phyloP scores from a whole-genome alignment of 2,888 invertebrate genomes.

The Synanthedon andrenaeformis region DNA sequence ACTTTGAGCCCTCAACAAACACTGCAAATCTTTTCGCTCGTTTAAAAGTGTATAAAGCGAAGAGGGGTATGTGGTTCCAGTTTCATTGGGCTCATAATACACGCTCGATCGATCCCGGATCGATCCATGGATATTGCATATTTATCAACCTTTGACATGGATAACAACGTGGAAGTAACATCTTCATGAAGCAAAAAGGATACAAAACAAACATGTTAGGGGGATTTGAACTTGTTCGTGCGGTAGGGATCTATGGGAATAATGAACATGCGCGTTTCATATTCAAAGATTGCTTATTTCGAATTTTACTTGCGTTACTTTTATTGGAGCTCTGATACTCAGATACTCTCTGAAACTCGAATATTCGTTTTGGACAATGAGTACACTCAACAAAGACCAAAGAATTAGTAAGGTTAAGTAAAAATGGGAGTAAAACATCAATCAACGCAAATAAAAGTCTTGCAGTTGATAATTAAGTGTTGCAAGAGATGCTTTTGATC shows the following conservation, averaged over 20 bases:
- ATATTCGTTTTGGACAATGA: too few species aligned
- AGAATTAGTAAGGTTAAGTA: too few species aligned
- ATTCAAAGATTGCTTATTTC: too few species aligned
- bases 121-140: slow-evolving; percentile 64
- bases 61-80: slow-evolving; percentile 15
- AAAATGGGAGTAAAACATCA: too few species aligned
- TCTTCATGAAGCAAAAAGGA: slow-evolving; percentile 53
- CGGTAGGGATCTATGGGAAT: slow-evolving; percentile 14
- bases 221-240: slow-evolving; percentile 31
- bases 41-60: not conserved
- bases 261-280: not conserved
- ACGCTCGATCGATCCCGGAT: slow-evolving; percentile 61
- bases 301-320: too few species aligned
- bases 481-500: too few species aligned
- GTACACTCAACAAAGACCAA: too few species aligned
- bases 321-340: too few species aligned
- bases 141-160: slow-evolving; percentile 70
- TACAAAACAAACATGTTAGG: slow-evolving; percentile 52
- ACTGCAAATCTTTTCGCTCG: slow-evolving; percentile 5
- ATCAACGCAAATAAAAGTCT: too few species aligned
- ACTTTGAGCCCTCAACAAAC: slow-evolving; percentile 17
- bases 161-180: slow-evolving; percentile 64
- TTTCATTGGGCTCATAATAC: slow-evolving; percentile 31
- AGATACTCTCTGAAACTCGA: too few species aligned
- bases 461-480: too few species aligned